Base-by-base conservation (phyloP, 2,888 invertebrate genomes). In the Dyspetes luteomarginatus region DNA sequence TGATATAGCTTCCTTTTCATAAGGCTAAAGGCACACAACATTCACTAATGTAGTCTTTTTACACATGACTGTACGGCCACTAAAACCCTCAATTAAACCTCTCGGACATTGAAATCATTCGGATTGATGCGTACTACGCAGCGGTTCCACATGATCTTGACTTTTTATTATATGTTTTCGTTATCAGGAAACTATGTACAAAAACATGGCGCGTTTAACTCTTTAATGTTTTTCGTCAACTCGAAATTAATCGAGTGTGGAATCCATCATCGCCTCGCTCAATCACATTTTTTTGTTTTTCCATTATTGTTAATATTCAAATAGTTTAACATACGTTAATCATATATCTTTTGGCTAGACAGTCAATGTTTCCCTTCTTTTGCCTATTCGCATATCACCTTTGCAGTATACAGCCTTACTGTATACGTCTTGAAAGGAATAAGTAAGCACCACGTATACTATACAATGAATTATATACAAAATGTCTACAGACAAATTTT, bases 171-270 rank as follows among this genome's bases (percentile, higher is more conserved):
- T 75, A 36, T 72, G 62, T 85, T 73, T 85, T 88, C 85, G 82
- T 86, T 85, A 84, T 84, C 82, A 84, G 87, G 86, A 85, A 85
- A 86, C 82, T 88, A 88, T 89, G 84, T 89, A 89, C 88, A 89
- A 86, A 85, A 85, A 85, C 82, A 80, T 78, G 75, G 69, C 78
- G 79, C 75, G 68, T 74, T 56, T 68, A 68, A 64, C 74, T 50
- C 69, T 36, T 62, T 24, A 26, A 17, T 58, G 71, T 26, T 43
- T 41, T 3, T 69, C 30, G 45, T 72, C 28, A 48, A 48, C n/a
- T 36, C 5, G 0, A 36, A 1, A 36, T 26, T 24, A 28, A 15
- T 64, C 56, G 19, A 55, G 24, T 45, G n/a, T 17, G 28, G 41
- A 56, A 19, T 48, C 64, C 48, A 12, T 73, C 52, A 65, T 50